Conservation (phyloP, 2,888 invertebrate genomes). For the Podabrus alpinus region DNA sequence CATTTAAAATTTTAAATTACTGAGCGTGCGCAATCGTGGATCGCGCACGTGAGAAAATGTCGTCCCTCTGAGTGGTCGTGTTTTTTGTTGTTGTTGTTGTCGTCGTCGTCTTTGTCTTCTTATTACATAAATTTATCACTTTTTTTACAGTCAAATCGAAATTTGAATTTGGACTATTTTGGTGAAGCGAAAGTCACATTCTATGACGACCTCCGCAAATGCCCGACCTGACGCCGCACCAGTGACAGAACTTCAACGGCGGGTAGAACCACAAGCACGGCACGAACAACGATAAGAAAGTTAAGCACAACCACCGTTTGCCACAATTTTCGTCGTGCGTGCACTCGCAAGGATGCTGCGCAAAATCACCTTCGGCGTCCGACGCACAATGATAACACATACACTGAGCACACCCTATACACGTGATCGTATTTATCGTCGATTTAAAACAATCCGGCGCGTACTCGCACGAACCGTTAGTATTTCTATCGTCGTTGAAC, state of each 20-base stretch:
- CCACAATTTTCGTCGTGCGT: conserved; percentile 72
- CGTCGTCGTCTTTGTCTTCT: not conserved
- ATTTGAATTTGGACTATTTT: conserved; percentile 36
- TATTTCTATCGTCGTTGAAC: conserved; percentile 82
- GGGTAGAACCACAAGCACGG: conserved; percentile 95
- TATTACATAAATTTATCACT: not conserved
- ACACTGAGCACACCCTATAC: conserved; percentile 80
- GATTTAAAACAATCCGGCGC: conserved; percentile 84
- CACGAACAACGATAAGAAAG: conserved; percentile 82
- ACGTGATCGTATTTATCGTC: conserved; percentile 81
- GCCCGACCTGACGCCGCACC: conserved; percentile 79
- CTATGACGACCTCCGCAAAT: conserved; percentile 83
- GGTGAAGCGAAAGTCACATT: conserved; percentile 50
- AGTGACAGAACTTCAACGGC: conserved; percentile 82
- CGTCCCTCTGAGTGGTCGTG: not conserved
- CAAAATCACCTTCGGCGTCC: conserved; percentile 87
- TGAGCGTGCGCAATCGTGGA: not conserved
- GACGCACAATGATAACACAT: conserved; percentile 93
- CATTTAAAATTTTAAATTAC: conserved; percentile 21
- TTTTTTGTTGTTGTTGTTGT: not conserved
- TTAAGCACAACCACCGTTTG: conserved; percentile 84
- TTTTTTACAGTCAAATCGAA: not conserved
- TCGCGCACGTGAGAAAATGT: not conserved
- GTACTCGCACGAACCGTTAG: conserved; percentile 82
- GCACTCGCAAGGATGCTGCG: conserved; percentile 84